Base-by-base conservation (phyloP, 2,888 invertebrate species). In the Drosophila nigricruria region DNA sequence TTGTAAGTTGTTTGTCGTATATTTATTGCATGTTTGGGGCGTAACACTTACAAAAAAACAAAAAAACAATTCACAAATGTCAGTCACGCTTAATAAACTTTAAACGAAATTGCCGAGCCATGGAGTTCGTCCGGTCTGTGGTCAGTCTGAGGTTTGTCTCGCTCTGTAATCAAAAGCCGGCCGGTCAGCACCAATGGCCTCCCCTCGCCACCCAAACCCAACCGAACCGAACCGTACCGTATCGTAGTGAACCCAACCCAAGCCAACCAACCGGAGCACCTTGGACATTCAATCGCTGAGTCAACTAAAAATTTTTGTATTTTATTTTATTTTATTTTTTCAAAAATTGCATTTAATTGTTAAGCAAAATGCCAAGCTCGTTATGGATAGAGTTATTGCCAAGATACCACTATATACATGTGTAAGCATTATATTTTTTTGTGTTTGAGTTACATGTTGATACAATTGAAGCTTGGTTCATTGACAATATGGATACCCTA, bases 51-150 rank as follows among this genome's bases (percentile, higher is more conserved):
- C 81, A 80, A 54, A 75, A 12, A 27, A 4, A 47, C n/a, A n/a
- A 47, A 43, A 14, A 27, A 71, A 70, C 70, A 75, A 77, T 67
- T 79, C 77, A 74, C 81, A 81, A 83, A 86, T 88, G 90, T 87
- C 90, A 89, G 86, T 87, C 83, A 87, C 90, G 86, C 90, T 77
- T 79, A 89, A 87, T 87, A 89, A 87, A 87, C 75, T 75, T 70
- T 79, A 85, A 85, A 80, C 73, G 85, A 74, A 82, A 75, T 82
- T 88, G 75, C 57, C 82, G 76, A 77, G 72, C 83, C 86, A 74
- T 85, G 77, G 80, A 77, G 86, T 71, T 81, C 66, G 79, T 77
- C 77, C 76, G 78, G 76, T 76, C 68, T 79, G 79, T 38, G 53
- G 50, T 62, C 66, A 43, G 53, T 63, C 70, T 71, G 64, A 36